phyloP scores from a whole-genome alignment of 2,888 invertebrate species.

The Bedellia somnulentella region DNA sequence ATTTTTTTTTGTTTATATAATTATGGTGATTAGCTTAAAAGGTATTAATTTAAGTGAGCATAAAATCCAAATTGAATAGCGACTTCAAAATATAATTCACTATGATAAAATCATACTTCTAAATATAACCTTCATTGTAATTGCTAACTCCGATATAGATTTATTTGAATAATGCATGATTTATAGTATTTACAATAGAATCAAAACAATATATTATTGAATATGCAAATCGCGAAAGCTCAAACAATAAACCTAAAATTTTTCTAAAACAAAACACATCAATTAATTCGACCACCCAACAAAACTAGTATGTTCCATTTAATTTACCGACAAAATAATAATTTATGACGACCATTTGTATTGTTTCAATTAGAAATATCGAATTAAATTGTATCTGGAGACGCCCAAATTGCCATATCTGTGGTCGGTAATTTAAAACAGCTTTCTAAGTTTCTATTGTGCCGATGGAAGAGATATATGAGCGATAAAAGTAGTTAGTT shows the following conservation, averaged over 20 bases:
- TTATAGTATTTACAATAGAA: no score
- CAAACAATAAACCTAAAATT: neutral
- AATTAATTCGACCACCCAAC: slow-evolving; percentile 31
- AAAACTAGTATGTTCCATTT: slow-evolving; percentile 28
- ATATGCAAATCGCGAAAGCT: neutral
- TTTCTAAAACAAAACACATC: neutral
- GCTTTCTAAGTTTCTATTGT: slow-evolving; percentile 39
- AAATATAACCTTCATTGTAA: no score
- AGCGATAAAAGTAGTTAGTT: slow-evolving; percentile 12
- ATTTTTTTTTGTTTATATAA: no score
- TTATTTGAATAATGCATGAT: no score
- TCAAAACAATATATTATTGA: no score
- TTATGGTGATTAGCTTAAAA: no score
- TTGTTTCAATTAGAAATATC: slow-evolving; percentile 54
- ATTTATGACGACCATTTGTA: slow-evolving; percentile 39
- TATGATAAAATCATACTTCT: no score
- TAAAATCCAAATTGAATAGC: no score
- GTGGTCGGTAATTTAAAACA: slow-evolving; percentile 21
- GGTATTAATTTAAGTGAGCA: no score
- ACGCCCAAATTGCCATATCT: slow-evolving; percentile 52
- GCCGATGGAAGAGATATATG: slow-evolving; percentile 4
- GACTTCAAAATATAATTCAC: no score
- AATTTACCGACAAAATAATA: slow-evolving; percentile 22
- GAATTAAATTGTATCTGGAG: slow-evolving; percentile 37
- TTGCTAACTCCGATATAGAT: no score